phyloP scores from a whole-genome alignment of 2,113 vertebrate genomes.

The Micromys minutus region DNA sequence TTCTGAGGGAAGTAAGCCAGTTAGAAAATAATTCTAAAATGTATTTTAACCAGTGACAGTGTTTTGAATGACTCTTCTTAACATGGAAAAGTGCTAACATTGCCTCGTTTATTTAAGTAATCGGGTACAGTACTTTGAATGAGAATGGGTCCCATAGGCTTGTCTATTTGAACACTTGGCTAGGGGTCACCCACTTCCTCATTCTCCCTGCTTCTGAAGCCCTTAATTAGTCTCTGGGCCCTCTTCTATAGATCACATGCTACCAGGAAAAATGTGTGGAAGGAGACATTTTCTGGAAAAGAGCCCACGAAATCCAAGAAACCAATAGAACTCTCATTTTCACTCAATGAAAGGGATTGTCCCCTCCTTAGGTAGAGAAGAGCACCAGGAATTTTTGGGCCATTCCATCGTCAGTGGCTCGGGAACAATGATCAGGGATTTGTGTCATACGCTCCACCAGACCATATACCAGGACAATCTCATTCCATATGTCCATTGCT shows the following conservation, averaged over 20 bases:
- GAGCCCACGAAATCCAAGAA: background rate
- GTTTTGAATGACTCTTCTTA: background rate
- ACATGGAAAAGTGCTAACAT: background rate
- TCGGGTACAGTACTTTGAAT: background rate
- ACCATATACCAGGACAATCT: background rate
- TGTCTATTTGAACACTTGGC: background rate
- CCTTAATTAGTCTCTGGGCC: background rate
- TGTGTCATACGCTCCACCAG: background rate
- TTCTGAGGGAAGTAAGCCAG: background rate
- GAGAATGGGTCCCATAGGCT: background rate
- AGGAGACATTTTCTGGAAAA: background rate
- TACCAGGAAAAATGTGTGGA: background rate
- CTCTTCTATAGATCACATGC: background rate
- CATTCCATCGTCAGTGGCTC: background rate
- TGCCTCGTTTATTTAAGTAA: background rate
- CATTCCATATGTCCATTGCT: background rate
- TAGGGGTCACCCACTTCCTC: fast-evolving
- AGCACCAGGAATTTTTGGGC: background rate
- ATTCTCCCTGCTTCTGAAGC: background rate
- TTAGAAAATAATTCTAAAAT: background rate
- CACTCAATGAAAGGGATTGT: background rate
- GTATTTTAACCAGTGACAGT: background rate
- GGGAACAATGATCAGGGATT: too few species aligned
- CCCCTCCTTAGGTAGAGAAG: background rate
- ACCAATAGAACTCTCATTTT: fast-evolving